Conservation (phyloP, 2,797 vertebrate genomes). For the Salmo trutta region DNA sequence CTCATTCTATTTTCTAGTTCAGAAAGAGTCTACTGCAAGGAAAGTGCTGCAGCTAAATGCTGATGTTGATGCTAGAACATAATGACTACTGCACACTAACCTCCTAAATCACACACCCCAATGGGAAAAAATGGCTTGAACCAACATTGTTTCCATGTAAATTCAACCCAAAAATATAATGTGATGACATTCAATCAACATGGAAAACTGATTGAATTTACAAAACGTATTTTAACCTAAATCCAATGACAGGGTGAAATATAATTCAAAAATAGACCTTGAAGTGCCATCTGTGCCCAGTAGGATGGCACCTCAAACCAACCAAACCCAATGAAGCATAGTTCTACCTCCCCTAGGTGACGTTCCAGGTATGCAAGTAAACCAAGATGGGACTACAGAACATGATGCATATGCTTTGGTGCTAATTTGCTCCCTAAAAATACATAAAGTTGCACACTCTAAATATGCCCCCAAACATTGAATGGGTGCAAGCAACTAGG, state of each 20-base stretch:
- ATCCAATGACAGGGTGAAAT: too few relatives aligned
- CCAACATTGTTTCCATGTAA: too few relatives aligned
- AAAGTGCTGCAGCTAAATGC: not conserved
- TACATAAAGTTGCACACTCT: too few relatives aligned
- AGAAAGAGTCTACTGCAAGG: not conserved
- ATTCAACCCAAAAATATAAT: too few relatives aligned
- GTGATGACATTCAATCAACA: too few relatives aligned
- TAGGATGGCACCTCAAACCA: not conserved
- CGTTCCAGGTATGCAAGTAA: constrained; percentile 53
- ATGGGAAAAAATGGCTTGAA: too few relatives aligned
- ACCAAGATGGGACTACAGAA: constrained; percentile 39
- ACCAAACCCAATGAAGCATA: not conserved
- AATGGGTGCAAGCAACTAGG: too few relatives aligned
- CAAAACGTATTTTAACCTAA: too few relatives aligned
- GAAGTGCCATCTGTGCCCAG: too few relatives aligned
- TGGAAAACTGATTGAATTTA: too few relatives aligned
- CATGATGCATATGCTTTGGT: constrained; percentile 65
- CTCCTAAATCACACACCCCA: not conserved
- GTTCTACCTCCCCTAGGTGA: constrained; percentile 10
- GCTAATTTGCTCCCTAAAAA: constrained; percentile 49
- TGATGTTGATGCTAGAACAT: not conserved
- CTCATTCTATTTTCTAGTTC: not conserved
- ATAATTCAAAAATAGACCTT: too few relatives aligned
- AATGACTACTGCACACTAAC: not conserved
- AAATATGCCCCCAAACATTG: too few relatives aligned